Evolutionary conservation across 2,888 invertebrate species (phyloP).

Genomic region (Hermaeophaga mercurialis): DNA sequence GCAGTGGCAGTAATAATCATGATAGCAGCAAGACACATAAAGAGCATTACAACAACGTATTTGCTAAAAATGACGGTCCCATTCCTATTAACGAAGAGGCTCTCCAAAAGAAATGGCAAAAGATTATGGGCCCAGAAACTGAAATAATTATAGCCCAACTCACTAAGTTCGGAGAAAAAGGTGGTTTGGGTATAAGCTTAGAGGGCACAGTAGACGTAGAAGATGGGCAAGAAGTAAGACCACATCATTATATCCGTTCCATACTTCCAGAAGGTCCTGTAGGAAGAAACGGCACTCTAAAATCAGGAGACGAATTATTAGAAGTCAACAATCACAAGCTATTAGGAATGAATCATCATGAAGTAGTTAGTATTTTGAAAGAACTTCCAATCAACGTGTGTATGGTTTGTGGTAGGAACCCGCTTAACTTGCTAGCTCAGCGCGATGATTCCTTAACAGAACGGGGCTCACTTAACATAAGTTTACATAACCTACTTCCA

Average conservation of each 20-base stretch:
- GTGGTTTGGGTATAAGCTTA: constrained; percentile 94
- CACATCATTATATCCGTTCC: constrained; percentile 98
- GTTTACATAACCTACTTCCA: constrained; percentile 68
- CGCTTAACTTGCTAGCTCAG: constrained; percentile 52
- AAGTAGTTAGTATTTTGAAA: constrained; percentile 91
- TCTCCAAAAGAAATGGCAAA: constrained; percentile 81
- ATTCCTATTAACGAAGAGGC: constrained; percentile 67
- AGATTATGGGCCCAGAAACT: constrained; percentile 77
- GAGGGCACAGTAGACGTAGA: constrained; percentile 99
- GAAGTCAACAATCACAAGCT: constrained; percentile 90
- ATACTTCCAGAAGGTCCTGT: constrained; percentile 98
- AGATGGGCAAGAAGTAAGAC: constrained; percentile 93
- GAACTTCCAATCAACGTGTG: constrained; percentile 88
- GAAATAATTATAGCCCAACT: constrained; percentile 82
- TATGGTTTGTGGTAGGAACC: constrained; percentile 82
- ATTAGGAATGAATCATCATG: constrained; percentile 90
- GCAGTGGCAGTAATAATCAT: constrained; percentile 40
- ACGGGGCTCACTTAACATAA: constrained; percentile 58
- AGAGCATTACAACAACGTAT: constrained; percentile 48
- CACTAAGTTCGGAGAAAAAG: constrained; percentile 85
- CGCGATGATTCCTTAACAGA: constrained; percentile 51
- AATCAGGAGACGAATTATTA: constrained; percentile 94
- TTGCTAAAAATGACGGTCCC: constrained; percentile 43
- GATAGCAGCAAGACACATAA: constrained; percentile 51
- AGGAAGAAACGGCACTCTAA: constrained; percentile 85